Evolutionary conservation across 2,113 vertebrate genomes (phyloP).

Genomic region (Microtus richardsoni): DNA sequence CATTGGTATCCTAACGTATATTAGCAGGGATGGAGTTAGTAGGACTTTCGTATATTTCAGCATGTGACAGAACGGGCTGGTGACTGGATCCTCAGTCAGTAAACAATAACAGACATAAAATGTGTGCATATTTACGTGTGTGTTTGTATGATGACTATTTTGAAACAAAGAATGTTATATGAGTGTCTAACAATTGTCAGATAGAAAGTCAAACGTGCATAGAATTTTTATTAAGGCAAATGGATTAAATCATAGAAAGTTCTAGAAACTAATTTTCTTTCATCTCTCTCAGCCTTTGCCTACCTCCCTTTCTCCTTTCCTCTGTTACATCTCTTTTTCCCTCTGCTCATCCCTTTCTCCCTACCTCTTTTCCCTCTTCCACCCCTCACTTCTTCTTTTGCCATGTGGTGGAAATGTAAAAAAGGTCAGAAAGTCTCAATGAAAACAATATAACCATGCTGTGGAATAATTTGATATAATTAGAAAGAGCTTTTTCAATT

Average conservation of each 20-base stretch:
- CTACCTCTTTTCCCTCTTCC: fast-evolving
- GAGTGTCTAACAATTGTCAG: conserved; percentile 10
- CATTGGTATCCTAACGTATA: background rate
- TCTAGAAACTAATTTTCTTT: conserved; percentile 19
- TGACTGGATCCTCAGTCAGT: background rate
- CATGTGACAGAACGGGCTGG: background rate
- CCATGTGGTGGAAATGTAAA: background rate
- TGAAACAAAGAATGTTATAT: background rate
- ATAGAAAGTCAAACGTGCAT: background rate
- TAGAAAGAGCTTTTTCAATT: background rate
- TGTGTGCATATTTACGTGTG: background rate
- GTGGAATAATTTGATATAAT: background rate
- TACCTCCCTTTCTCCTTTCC: background rate
- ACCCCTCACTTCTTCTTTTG: background rate
- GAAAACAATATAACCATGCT: background rate
- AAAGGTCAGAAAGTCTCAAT: conserved; percentile 2
- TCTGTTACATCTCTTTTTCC: too few relatives aligned
- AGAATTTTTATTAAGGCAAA: background rate
- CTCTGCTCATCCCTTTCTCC: fast-evolving
- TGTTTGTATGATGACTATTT: conserved; percentile 15
- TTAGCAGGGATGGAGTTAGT: background rate
- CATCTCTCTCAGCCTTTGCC: background rate
- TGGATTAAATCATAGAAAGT: conserved; percentile 8
- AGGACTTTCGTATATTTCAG: background rate
- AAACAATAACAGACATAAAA: background rate